Evolutionary conservation across 2,797 vertebrate species (phyloP), one percentile per base, ranked within the genome.

Genomic region (Momotus momota): DNA sequence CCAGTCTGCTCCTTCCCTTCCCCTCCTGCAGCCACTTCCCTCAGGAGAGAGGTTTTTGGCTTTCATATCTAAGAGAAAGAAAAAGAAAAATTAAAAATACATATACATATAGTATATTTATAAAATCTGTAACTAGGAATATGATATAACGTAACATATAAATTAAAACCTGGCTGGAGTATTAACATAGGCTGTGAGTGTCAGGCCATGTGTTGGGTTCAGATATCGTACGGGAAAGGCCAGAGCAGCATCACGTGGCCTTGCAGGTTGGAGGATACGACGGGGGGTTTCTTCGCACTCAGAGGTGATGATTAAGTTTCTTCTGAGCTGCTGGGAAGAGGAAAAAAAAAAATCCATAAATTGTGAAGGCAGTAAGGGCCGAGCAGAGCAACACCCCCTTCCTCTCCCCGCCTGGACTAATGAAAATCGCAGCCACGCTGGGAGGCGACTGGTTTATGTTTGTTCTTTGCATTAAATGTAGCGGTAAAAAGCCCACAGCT

Each of bases 301-400:
- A 13, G 66, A 86, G 95, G 88, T 86, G 91, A 95, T 94, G 96
- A 96, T 95, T 97, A 88, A 90, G 83, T 95, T 96, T 95, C 87
- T 77, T 93, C 71, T 70, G 77, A 94, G 93, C 90, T 90, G 61
- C 83, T 85, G 84, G 83, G 80, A 91, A 83, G 33, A 83, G 31
- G 46, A 58, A 51, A 66, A 86, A 87, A 82, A 74, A 52, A 86
- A 96, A 91, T 88, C 96, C 86, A 92, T 96, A 92, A 74, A 96
- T 80, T 67, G 91, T 93, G 88, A 93, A 95, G 81, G 93, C 71
- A 93, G 91, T 75, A 81, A 95, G 71, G 90, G 57, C 78, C 1
- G 7, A 93, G 94, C 12, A 67, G 67, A 93, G 78, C 43, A 93
- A 66, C 91, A 93, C 77, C 49, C 73, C 73, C 74, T 88, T 93